Evolutionary conservation across 2,888 invertebrate species (phyloP), one percentile per base, ranked within the genome.

Genomic region (Drosophila putrida): DNA sequence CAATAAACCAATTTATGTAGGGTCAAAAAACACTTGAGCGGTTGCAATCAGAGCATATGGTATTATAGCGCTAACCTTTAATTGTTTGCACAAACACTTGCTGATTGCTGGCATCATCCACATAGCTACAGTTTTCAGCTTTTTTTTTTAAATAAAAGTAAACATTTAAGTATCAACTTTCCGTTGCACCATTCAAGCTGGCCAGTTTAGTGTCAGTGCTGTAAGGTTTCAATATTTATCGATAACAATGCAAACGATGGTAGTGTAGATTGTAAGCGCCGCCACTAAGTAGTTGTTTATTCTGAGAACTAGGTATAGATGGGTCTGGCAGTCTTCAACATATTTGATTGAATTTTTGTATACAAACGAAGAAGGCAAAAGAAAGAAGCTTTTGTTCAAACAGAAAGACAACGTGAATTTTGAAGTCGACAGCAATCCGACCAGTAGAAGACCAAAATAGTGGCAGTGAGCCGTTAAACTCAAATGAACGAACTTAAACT

Each of bases 81-180:
- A 75, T 84, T 82, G 81, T 51, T 67, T 77, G 81, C 83, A 83
- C 72, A 72, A 71, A 67, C 58, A 66, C 59, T 78, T 63, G 72
- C 59, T 72, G 55, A 59, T 80, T 73, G 66, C 65, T 78, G 79
- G 74, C 80, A 90, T 71, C 82, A 90, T 86, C 89, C 90, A 90
- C 90, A 90, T 90, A 82, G 82, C 82, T 82, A 74, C 51, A 27
- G 54, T 69, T 75, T 71, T 71, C 28, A 50, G 46, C 59, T 39
- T 49, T 38, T 47, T 71, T 44, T 51, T 51, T 43, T 31, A 51
- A 36, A 65, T 73, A 55, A 61, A 68, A 57, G 54, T 57, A 41
- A 80, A 71, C 80, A 83, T 87, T 65, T 63, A 61, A 43, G 38
- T n/a, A 28, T 27, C 4, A 35, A 35, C 28, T n/a, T 33, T n/a